These are phyloP conservation scores for Aselliscus stoliczkanus DNA, from an alignment of 2,797 vertebrate species.

Conservation along the genomic window DNA sequence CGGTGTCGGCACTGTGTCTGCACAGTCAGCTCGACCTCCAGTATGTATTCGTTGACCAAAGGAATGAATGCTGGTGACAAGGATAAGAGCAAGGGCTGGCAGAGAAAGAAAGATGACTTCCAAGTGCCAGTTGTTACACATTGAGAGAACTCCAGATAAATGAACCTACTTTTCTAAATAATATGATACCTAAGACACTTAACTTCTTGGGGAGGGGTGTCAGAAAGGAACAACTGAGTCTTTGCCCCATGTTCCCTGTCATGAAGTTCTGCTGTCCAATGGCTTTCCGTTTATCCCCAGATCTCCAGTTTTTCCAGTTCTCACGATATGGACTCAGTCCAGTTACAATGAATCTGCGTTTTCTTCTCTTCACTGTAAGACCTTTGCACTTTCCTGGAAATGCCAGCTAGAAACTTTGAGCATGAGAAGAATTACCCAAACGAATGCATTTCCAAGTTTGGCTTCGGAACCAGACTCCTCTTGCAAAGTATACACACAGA, in stretches of 20 bases:
- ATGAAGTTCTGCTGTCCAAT: not conserved
- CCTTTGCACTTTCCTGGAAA: not conserved
- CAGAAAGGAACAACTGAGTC: not conserved
- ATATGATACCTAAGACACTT: not conserved
- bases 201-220: not conserved
- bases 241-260: not conserved
- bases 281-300: not conserved
- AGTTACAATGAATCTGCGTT: conserved; percentile 13
- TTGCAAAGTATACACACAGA: not conserved
- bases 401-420: not conserved
- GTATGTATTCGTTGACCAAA: not conserved
- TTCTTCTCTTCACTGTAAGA: conserved; percentile 43
- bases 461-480: conserved; percentile 31
- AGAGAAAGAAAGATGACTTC: not conserved
- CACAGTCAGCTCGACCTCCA: not conserved
- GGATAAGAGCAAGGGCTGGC: not conserved
- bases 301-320: not conserved
- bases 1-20: not conserved
- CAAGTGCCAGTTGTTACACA: not conserved
- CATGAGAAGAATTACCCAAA: conserved; percentile 43
- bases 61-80: not conserved
- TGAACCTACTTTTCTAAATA: conserved; percentile 16
- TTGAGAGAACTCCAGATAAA: not conserved
- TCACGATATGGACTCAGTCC: not conserved
- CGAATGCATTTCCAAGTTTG: conserved; percentile 39